Conservation (phyloP, 2,113 vertebrate genomes). For the Podarcis cretensis region DNA sequence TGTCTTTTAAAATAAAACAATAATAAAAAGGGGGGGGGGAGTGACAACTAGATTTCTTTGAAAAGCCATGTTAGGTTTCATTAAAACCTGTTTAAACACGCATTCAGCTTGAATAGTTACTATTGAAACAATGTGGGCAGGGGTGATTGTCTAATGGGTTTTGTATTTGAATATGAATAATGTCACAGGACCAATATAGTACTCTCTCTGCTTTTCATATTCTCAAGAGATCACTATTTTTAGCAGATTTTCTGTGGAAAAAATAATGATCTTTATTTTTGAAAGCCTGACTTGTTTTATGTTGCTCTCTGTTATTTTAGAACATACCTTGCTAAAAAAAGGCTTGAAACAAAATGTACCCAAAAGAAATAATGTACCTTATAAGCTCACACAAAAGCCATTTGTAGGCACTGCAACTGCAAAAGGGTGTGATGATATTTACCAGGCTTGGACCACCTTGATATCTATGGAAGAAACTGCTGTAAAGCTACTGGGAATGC, state of each 20-base stretch:
- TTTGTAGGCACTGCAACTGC: not conserved
- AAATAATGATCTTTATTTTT: not conserved
- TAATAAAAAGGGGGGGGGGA: not conserved
- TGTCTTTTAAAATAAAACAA: too few species aligned
- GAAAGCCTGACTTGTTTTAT: not conserved
- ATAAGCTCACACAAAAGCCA: not conserved
- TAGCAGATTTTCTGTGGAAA: not conserved
- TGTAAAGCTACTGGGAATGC: not conserved
- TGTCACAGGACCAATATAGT: not conserved
- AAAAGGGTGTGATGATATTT: not conserved
- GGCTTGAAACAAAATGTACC: conserved; percentile 15
- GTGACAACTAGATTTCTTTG: not conserved
- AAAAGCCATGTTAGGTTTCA: not conserved
- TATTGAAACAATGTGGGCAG: not conserved
- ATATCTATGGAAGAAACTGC: not conserved
- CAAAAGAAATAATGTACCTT: not conserved
- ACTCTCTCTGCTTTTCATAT: not conserved
- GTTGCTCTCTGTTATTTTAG: not conserved
- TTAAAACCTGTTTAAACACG: not conserved
- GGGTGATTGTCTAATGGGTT: not conserved
- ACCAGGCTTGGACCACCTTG: not conserved
- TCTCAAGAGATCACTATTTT: not conserved
- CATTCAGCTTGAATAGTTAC: not conserved
- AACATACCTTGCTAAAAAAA: not conserved
- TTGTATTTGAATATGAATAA: not conserved